Evolutionary conservation across 92 coral and sea anemone genomes (phyloP).

Genomic region (Zoanthus gigantus): DNA sequence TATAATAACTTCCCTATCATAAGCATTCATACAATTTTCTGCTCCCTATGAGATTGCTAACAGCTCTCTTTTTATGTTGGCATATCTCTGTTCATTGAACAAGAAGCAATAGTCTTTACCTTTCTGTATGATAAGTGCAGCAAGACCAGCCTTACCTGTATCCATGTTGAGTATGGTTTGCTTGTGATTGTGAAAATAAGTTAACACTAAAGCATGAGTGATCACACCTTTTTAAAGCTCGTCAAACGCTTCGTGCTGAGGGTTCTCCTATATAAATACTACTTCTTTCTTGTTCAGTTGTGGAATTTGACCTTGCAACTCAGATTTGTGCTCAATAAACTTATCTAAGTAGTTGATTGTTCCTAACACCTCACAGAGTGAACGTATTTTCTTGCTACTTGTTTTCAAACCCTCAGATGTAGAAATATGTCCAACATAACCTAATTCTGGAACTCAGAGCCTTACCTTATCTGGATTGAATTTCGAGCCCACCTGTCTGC

Average conservation of each 20-base stretch:
- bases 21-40: conserved; percentile 54
- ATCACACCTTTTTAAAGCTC: conserved; percentile 36
- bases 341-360: conserved; percentile 66
- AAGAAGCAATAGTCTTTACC: conserved; percentile 54
- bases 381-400: too few relatives aligned
- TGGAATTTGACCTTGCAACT: conserved; percentile 49
- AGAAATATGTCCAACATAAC: too few relatives aligned
- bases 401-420: too few relatives aligned
- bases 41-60: conserved; percentile 59
- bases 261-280: conserved; percentile 55
- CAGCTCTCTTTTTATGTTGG: conserved; percentile 56
- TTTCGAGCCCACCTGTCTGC: conserved; percentile 57
- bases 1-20: conserved; percentile 3
- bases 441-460: too few relatives aligned
- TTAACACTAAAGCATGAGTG: conserved; percentile 32
- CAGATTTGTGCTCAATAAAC: conserved; percentile 65
- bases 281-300: conserved; percentile 46
- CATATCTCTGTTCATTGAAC: conserved; percentile 59
- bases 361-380: conserved; percentile 44
- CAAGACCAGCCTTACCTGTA: conserved; percentile 57
- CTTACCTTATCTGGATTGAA: conserved; percentile 27
- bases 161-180: conserved; percentile 50
- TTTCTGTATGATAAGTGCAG: conserved; percentile 59
- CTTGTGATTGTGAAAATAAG: conserved; percentile 37
- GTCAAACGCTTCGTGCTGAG: conserved; percentile 55